Evolutionary conservation across 2,113 vertebrate genomes (phyloP).

Genomic region (Plectropomus leopardus): DNA sequence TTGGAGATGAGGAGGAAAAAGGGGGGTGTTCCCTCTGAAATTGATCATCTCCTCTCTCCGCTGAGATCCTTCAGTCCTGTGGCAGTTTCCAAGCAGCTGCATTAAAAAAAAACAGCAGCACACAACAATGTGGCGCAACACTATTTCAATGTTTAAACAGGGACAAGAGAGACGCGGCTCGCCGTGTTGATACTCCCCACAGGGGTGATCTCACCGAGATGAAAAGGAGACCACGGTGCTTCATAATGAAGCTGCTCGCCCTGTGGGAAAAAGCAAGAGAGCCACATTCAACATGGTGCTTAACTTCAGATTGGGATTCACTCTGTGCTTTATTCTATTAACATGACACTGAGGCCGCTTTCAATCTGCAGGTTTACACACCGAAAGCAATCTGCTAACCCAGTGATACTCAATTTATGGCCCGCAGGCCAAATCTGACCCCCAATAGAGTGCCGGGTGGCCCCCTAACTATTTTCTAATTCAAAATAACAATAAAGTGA

Average conservation of each 20-base stretch:
- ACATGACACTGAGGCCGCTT: slow-evolving; percentile 56
- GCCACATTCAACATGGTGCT: slow-evolving; percentile 64
- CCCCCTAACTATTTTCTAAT: no score
- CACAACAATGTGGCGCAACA: slow-evolving; percentile 72
- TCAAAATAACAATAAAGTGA: no score
- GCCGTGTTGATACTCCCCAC: slow-evolving; percentile 76
- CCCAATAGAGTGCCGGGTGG: no score
- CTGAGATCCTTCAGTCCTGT: slow-evolving; percentile 72
- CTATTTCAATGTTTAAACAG: slow-evolving; percentile 80
- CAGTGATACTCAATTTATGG: no score
- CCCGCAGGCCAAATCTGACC: no score
- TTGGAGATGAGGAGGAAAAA: background rate
- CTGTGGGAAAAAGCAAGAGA: slow-evolving; percentile 71
- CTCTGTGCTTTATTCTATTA: slow-evolving; percentile 59
- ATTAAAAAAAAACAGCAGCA: slow-evolving; percentile 58
- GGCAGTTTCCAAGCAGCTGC: slow-evolving; percentile 71
- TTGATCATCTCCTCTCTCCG: slow-evolving; percentile 68
- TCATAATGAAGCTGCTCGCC: slow-evolving; percentile 81
- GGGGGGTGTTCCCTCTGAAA: slow-evolving; percentile 74
- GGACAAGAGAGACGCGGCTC: slow-evolving; percentile 71
- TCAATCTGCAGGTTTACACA: slow-evolving; percentile 52
- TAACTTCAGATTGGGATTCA: slow-evolving; percentile 72
- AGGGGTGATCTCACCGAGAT: slow-evolving; percentile 74
- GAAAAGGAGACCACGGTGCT: slow-evolving; percentile 69
- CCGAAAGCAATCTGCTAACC: slow-evolving; percentile 17